These are phyloP conservation scores for Gryllus longicercus DNA, from an alignment of 2,888 invertebrate genomes.

Conservation along the genomic window DNA sequence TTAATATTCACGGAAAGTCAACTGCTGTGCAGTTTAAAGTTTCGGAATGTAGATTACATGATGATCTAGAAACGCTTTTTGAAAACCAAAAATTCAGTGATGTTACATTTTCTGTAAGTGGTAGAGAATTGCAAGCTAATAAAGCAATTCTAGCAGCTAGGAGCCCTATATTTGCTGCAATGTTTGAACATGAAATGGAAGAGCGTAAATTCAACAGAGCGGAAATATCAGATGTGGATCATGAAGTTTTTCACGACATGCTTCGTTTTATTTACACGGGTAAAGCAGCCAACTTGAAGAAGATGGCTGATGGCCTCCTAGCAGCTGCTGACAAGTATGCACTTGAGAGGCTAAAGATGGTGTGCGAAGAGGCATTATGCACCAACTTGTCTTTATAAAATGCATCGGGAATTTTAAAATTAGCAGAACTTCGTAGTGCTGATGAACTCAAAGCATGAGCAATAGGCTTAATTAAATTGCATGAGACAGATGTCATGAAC, in stretches of 20 bases:
- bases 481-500: slow-evolving; percentile 98
- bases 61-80: slow-evolving; percentile 91
- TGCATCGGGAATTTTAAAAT: slow-evolving; percentile 92
- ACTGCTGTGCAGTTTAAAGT: slow-evolving; percentile 97
- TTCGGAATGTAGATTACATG: slow-evolving; percentile 88
- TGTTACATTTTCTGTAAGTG: slow-evolving; percentile 89
- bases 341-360: slow-evolving; percentile 95
- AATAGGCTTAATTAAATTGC: slow-evolving; percentile 94
- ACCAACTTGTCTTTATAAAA: slow-evolving; percentile 93
- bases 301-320: slow-evolving; percentile 96
- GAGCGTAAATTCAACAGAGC: slow-evolving; percentile 95
- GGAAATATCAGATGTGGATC: slow-evolving; percentile 95
- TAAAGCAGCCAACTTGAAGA: slow-evolving; percentile 90
- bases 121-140: slow-evolving; percentile 90
- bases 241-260: slow-evolving; percentile 96
- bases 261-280: slow-evolving; percentile 98
- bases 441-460: slow-evolving; percentile 98
- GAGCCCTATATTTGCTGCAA: slow-evolving; percentile 98
- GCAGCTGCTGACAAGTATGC: slow-evolving; percentile 99
- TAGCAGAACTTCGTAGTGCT: slow-evolving; percentile 96
- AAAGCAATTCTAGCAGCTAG: slow-evolving; percentile 98
- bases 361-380: slow-evolving; percentile 97
- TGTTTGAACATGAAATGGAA: slow-evolving; percentile 99
- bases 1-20: slow-evolving; percentile 98
- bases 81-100: slow-evolving; percentile 98